Evolutionary conservation across 2,113 vertebrate species (phyloP), one percentile per base, ranked within the genome.

Genomic region (Tor tambroides): DNA sequence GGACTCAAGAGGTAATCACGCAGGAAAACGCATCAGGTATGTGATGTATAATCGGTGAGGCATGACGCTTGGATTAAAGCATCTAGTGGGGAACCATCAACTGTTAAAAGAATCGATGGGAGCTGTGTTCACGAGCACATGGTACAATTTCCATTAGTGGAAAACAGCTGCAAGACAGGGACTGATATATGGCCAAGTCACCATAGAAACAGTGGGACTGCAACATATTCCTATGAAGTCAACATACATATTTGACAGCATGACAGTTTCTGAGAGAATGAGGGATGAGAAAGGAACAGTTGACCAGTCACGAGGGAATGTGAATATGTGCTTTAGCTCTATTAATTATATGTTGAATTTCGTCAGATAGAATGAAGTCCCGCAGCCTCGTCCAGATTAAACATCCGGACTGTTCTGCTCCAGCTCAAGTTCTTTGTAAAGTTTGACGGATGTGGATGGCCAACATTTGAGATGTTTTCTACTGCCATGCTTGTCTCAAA

Each of bases 151-250:
- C 78, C 85, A 21, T 88, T 77, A 86, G 80, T 69, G 87, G 72
- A 91, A 87, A 88, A 86, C 86, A 91, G 84, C 67, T 89, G 81
- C 88, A 90, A 87, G 59, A 88, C 86, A 81, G 74, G 11, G 21
- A 41, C 28, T 91, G 88, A 85, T 72, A 74, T 87, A 88, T n/a
- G 78, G 86, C 54, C 59, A 87, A 15, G 90, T 93, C 92, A 80
- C 92, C 90, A 92, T 93, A 86, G 93, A 91, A 93, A 93, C 93
- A 76, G 89, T 83, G 11, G 49, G 35, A 77, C 75, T 87, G 72
- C 85, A 79, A 83, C 82, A 56, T 67, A 76, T 72, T 65, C 38
- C 59, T 41, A 21, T 32, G 54, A 86, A 71, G 76, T 80, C 43
- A 5, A 46, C 43, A 71, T 41, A n/a, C 69, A 72, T 54, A 61